Percentiles rank a stretch among this genome's conserved stretches.
phyloP scores from a whole-genome alignment of 1,140 invertebrate genomes.

The Drosophila burlai region DNA sequence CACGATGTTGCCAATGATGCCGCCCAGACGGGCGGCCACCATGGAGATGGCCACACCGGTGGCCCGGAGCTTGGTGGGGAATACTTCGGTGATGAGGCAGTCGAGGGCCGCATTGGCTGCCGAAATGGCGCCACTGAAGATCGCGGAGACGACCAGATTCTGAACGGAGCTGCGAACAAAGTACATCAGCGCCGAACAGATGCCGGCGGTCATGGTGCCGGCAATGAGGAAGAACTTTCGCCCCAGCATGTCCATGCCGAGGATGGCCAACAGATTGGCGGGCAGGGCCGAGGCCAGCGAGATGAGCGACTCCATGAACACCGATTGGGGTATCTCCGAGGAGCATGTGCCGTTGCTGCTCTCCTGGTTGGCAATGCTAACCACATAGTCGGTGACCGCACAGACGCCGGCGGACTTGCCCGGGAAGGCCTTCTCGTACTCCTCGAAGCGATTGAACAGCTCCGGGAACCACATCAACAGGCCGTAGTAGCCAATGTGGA shows the following conservation, averaged over 20 bases:
- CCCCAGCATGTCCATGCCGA: conserved; percentile 92
- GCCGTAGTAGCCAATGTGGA: conserved; percentile 95
- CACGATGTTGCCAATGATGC: conserved; percentile 94
- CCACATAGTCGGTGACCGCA: conserved; percentile 91
- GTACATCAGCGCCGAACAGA: conserved; percentile 93
- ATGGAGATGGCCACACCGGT: conserved; percentile 94
- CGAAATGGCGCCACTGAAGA: conserved; percentile 94
- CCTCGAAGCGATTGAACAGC: conserved; percentile 94
- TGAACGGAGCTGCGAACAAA: conserved; percentile 93
- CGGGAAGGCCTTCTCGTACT: conserved; percentile 88
- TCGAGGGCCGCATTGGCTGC: conserved; percentile 95
- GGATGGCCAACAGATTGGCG: conserved; percentile 92
- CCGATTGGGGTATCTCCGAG: conserved; percentile 90
- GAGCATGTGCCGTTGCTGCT: conserved; percentile 87
- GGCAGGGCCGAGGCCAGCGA: conserved; percentile 94
- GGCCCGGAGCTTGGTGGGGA: conserved; percentile 93
- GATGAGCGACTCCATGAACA: conserved; percentile 94
- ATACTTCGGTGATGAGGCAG: conserved; percentile 95
- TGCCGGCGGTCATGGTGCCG: conserved; percentile 93
- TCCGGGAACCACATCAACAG: conserved; percentile 97
- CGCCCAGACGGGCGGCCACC: conserved; percentile 93
- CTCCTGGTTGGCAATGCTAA: conserved; percentile 88
- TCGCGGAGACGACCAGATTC: conserved; percentile 92
- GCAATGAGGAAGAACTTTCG: conserved; percentile 95
- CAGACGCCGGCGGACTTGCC: conserved; percentile 90